These are phyloP conservation scores for Odontamblyopus lacepedii DNA, from an alignment of 2,797 vertebrate genomes.

Conservation along the genomic window DNA sequence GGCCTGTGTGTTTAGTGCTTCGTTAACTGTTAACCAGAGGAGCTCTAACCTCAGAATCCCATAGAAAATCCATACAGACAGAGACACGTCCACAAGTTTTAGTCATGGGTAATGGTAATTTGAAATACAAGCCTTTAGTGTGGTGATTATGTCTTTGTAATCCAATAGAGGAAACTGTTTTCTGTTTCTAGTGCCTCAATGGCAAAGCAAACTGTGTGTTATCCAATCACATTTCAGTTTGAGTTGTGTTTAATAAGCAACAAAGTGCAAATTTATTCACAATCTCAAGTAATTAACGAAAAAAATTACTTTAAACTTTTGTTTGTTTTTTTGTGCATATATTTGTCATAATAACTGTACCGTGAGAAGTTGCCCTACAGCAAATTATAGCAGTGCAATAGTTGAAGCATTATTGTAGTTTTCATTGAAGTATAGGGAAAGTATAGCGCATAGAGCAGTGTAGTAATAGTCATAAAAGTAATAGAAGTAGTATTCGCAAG, in stretches of 20 bases:
- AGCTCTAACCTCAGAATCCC: background rate
- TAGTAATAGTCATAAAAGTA: too few species aligned
- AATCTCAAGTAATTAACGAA: too few species aligned
- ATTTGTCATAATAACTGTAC: too few species aligned
- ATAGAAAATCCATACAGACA: background rate
- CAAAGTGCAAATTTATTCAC: too few species aligned
- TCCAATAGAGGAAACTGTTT: background rate
- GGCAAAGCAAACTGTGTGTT: background rate
- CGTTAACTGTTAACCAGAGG: constrained; percentile 3
- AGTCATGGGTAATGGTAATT: background rate
- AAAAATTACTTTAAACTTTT: too few species aligned
- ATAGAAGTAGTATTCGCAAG: too few species aligned
- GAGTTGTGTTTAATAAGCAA: background rate
- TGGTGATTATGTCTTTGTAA: background rate
- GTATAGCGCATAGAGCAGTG: too few species aligned
- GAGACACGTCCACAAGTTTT: background rate
- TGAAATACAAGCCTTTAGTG: background rate
- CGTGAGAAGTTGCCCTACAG: too few species aligned
- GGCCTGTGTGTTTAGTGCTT: background rate
- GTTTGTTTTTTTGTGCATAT: too few species aligned
- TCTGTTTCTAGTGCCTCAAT: background rate
- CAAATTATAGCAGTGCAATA: too few species aligned
- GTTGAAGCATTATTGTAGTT: too few species aligned
- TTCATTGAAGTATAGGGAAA: too few species aligned
- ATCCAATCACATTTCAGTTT: background rate